A percentile compares a stretch with the other conserved stretches of the same genome.
These are phyloP conservation scores for Pseudocheirus occidentalis DNA, from an alignment of 2,797 vertebrate genomes.

Conservation along the genomic window DNA sequence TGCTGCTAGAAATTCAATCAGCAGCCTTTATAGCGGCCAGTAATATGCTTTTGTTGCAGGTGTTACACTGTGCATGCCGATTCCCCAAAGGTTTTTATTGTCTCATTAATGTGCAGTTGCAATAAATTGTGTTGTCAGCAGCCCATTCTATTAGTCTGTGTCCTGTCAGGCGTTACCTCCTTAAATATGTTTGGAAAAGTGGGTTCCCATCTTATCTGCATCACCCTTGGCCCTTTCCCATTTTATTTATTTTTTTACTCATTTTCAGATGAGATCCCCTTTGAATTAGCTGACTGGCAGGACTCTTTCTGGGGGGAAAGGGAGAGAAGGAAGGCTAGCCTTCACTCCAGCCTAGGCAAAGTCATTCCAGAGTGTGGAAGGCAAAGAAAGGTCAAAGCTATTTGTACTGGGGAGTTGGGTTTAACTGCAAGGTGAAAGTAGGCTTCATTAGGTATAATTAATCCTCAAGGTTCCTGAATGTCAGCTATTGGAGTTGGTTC, in stretches of 20 bases:
- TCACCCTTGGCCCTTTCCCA: background rate
- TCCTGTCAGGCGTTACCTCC: background rate
- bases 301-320: background rate
- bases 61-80: slow-evolving; percentile 15
- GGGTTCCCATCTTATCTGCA: background rate
- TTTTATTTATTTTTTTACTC: slow-evolving; percentile 36
- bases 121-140: slow-evolving; percentile 16
- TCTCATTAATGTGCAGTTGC: slow-evolving; percentile 67
- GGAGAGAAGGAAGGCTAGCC: background rate
- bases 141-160: slow-evolving; percentile 46
- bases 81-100: slow-evolving; percentile 53
- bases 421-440: slow-evolving; percentile 76
- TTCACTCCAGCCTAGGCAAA: slow-evolving; percentile 52
- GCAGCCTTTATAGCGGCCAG: slow-evolving; percentile 29
- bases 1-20: slow-evolving; percentile 59
- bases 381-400: slow-evolving; percentile 81
- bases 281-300: background rate
- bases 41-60: slow-evolving; percentile 51
- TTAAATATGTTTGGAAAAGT: slow-evolving; percentile 47
- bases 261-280: slow-evolving; percentile 22
- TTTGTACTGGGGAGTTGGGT: slow-evolving; percentile 75
- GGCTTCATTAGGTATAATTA: slow-evolving; percentile 82
- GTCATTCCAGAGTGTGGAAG: slow-evolving; percentile 66
- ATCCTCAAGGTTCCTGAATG: slow-evolving; percentile 81
- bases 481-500: slow-evolving; percentile 76